Evolutionary conservation across 2,797 vertebrate genomes (phyloP), one percentile per base, ranked within the genome.

Genomic region (Erethizon dorsatum): DNA sequence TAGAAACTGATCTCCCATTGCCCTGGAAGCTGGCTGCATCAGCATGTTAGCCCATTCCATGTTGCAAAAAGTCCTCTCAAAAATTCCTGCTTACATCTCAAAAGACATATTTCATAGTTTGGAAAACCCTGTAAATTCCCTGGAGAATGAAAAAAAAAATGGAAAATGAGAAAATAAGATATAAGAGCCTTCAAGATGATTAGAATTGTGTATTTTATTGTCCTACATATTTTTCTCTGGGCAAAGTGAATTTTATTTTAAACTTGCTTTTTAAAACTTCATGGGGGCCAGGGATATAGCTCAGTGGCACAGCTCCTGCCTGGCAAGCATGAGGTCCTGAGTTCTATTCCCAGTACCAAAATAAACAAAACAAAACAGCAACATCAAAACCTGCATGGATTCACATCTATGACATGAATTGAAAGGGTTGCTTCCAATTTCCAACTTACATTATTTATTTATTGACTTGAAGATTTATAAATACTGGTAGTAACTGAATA

Each of bases 1-100:
- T 11, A 14, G 75, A 86, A 15, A 1, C 1, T 6, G 3, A 2
- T 56, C 4, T 65, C 85, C 47, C 6, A 17, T 28, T 22, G 13
- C 52, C 1, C 0, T 1, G 20, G 41, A 52, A 63, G 12, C 26
- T 3, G 28, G 37, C 26, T 2, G 0, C 47, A 22, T 20, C 63
- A 0, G 8, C 13, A 6, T 22, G 45, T 54, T 22, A 13, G 3
- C 5, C 1, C 57, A 17, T 3, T 13, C 2, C 15, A 18, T 31
- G 28, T 31, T 13, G 10, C 28, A 31, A 26, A 26, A n/a, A 5
- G 20, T 26, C 12, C 52, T 26, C 26, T 17, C 5, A 1, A 14
- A 82, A 50, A 90, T n/a, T 11, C 18, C 4, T 37, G 4, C 6
- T 8, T 52, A 31, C 24, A 3, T 92, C 54, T 77, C 80, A 50